Evolutionary conservation across 2,113 vertebrate genomes (phyloP).

Genomic region (Pollimyrus isidori): DNA sequence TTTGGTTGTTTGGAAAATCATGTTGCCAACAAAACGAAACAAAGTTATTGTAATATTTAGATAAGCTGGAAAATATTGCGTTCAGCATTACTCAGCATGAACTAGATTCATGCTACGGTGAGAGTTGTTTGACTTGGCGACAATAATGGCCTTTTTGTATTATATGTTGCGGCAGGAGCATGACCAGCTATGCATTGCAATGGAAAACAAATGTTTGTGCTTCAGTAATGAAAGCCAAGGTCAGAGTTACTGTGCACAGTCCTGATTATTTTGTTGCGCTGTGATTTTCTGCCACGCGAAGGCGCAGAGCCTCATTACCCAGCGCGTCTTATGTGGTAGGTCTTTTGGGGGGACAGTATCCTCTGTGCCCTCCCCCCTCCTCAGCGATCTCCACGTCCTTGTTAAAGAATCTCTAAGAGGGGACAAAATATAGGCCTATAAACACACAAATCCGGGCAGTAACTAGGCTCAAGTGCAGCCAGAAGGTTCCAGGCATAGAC

Average conservation of each 20-base stretch:
- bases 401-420: neutral
- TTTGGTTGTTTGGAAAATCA: neutral
- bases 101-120: neutral
- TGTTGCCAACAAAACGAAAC: neutral
- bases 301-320: constrained; percentile 11
- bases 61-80: neutral
- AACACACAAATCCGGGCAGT: neutral
- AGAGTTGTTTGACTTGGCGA: neutral
- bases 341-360: neutral
- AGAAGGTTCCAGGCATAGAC: neutral
- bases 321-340: neutral
- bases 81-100: neutral
- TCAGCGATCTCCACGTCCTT: neutral
- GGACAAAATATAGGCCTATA: neutral
- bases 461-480: neutral
- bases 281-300: constrained; percentile 1
- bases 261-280: neutral
- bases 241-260: neutral
- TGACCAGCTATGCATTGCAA: neutral
- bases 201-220: neutral
- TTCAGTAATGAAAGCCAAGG: neutral
- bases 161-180: neutral
- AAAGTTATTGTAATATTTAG: neutral
- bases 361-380: neutral
- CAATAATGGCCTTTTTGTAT: neutral